Base-by-base conservation (phyloP, 2,888 invertebrate species). In the Neoascia interrupta region DNA sequence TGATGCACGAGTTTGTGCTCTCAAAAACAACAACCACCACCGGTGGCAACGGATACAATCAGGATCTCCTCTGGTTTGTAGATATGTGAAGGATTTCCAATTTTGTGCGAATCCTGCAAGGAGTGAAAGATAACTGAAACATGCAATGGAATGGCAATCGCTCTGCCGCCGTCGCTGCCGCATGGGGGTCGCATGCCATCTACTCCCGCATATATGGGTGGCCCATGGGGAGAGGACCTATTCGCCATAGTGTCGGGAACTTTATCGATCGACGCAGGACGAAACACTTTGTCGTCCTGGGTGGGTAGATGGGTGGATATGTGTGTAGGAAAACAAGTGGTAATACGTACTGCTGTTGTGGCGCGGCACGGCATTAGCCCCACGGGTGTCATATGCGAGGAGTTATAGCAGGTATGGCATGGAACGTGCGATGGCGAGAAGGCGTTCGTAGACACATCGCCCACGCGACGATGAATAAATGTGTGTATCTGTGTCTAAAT, bases 91-190 rank as follows among this genome's bases (percentile, higher is more conserved):
- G 66, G 72, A 68, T 73, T 72, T 72, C 73, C 73, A 68, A 79
- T 79, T 61, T 79, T 79, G 79, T 79, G 79, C 54, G 79, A 79
- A 79, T 73, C 79, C 79, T 79, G 72, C 73, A 79, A 79, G 79
- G 56, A 73, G 66, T 63, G 45, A 79, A 73, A 72, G 79, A 79
- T 73, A 79, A 79, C 79, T 79, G 72, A 79, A 70, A 73, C 73
- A 56, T 47, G 41, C 66, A 66, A 19, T 53, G 61, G 51, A 73
- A 73, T 61, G 61, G 51, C 73, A 61, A 51, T 31, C 54, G 61
- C 31, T 16, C 11, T 56, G 18, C 45, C 21, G 15, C n/a, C n/a
- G n/a, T n/a, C n/a, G n/a, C n/a, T n/a, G n/a, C n/a, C n/a, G 18
- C n/a, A 18, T 16, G 39, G 37, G n/a, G 39, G 11, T 36, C 1